These are phyloP conservation scores for Steinernema hermaphroditum DNA, from an alignment of 2,888 invertebrate genomes.

Conservation along the genomic window DNA sequence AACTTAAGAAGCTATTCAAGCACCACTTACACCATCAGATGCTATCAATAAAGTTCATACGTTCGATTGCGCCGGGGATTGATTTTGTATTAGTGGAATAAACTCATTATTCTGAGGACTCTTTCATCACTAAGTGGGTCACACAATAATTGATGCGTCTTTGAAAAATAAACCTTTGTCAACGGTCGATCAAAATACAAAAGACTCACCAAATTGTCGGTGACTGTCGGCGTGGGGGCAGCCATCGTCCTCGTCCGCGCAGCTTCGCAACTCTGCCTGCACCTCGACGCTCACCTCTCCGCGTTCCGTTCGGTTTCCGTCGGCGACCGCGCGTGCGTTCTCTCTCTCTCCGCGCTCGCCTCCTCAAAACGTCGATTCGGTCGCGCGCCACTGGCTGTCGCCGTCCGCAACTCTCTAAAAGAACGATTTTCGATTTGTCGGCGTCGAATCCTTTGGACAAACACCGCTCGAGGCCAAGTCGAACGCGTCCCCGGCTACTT, in stretches of 20 bases:
- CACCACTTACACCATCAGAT: no score
- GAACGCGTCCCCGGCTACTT: not conserved
- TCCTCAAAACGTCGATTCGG: constrained; percentile 3
- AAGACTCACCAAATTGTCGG: constrained; percentile 24
- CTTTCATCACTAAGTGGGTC: no score
- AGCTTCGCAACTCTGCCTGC: not conserved
- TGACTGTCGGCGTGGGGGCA: not conserved
- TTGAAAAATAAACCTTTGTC: no score
- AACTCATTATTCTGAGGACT: no score
- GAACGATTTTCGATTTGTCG: constrained; percentile 25
- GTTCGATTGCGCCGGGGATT: no score
- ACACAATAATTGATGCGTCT: no score
- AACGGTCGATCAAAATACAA: not conserved
- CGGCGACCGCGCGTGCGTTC: not conserved
- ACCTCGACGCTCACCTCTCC: no score
- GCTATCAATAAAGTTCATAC: no score
- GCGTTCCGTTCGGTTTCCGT: no score
- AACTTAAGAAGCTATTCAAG: no score
- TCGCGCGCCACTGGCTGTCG: not conserved
- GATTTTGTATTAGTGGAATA: no score
- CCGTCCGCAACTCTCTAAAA: not conserved
- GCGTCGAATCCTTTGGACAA: not conserved
- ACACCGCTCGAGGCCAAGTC: not conserved
- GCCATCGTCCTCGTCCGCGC: not conserved
- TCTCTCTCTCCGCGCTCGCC: not conserved